Evolutionary conservation across 2,888 invertebrate species (phyloP).

Genomic region (Agonopterix arenella): DNA sequence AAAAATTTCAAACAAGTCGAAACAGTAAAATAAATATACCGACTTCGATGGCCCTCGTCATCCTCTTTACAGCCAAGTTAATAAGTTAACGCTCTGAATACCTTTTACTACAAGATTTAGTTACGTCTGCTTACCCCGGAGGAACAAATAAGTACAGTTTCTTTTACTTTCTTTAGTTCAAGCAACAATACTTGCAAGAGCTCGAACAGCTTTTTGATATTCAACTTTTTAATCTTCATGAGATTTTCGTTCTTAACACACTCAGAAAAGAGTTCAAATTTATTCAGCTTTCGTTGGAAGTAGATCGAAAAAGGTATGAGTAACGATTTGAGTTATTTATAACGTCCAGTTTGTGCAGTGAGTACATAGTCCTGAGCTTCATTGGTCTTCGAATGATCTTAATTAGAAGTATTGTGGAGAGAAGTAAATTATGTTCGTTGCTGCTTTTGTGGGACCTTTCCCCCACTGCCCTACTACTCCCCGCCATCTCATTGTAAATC

Average conservation of each 20-base stretch:
- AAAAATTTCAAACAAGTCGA: constrained; percentile 22
- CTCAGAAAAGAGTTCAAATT: constrained; percentile 30
- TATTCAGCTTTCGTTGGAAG: constrained; percentile 34
- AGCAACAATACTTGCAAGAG: constrained; percentile 50
- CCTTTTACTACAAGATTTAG: constrained; percentile 22
- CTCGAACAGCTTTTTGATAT: constrained; percentile 36
- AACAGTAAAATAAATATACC: constrained; percentile 29
- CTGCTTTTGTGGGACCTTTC: constrained; percentile 39
- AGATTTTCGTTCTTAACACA: constrained; percentile 34
- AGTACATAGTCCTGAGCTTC: constrained; percentile 55
- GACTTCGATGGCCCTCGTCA: constrained; percentile 7
- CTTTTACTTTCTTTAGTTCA: constrained; percentile 53
- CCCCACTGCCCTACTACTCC: constrained; percentile 18
- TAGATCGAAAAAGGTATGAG: constrained; percentile 54
- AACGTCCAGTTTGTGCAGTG: constrained; percentile 62
- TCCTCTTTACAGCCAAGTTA: constrained; percentile 16
- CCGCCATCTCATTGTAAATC: constrained; percentile 49
- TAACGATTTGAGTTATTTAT: constrained; percentile 71
- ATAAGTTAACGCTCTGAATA: constrained; percentile 15
- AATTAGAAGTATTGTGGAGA: constrained; percentile 71
- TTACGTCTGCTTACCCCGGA: constrained; percentile 38
- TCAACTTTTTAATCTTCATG: constrained; percentile 22
- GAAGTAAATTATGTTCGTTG: constrained; percentile 58
- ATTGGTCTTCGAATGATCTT: constrained; percentile 69
- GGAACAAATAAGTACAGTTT: constrained; percentile 47